Percentiles rank a stretch among this genome's conserved stretches.
Conservation (phyloP, 2,888 invertebrate genomes). For the Plagodis pulveraria region DNA sequence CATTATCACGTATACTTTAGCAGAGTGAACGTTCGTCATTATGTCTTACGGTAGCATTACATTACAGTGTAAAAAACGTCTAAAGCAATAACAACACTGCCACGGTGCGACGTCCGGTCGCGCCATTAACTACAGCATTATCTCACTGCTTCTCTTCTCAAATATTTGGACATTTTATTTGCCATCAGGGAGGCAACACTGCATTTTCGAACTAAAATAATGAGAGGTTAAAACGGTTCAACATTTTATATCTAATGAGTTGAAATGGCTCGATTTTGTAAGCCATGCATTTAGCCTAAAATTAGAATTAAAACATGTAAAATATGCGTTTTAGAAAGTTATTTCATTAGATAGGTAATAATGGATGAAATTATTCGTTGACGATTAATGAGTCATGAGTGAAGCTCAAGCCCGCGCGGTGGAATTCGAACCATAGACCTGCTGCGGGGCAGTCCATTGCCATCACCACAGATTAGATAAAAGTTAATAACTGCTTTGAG, state of each 20-base stretch:
- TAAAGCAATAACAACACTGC: constrained; percentile 65
- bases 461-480: too few relatives aligned
- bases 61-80: constrained; percentile 44
- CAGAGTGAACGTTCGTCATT: neutral
- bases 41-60: constrained; percentile 32
- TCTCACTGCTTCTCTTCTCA: constrained; percentile 66
- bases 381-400: too few relatives aligned
- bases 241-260: neutral
- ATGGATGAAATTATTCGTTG: too few relatives aligned
- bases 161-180: constrained; percentile 71
- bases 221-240: constrained; percentile 1
- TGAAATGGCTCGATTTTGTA: neutral
- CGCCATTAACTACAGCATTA: constrained; percentile 72
- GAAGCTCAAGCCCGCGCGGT: too few relatives aligned
- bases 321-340: too few relatives aligned
- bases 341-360: too few relatives aligned
- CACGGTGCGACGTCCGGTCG: constrained; percentile 56
- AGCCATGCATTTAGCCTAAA: too few relatives aligned
- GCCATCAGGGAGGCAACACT: constrained; percentile 34
- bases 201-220: constrained; percentile 19
- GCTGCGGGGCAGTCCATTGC: too few relatives aligned
- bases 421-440: too few relatives aligned
- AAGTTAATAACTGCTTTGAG: too few relatives aligned
- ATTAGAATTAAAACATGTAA: too few relatives aligned
- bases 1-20: too few relatives aligned